Evolutionary conservation across 2,113 vertebrate genomes (phyloP).

Genomic region (Ictalurus furcatus): DNA sequence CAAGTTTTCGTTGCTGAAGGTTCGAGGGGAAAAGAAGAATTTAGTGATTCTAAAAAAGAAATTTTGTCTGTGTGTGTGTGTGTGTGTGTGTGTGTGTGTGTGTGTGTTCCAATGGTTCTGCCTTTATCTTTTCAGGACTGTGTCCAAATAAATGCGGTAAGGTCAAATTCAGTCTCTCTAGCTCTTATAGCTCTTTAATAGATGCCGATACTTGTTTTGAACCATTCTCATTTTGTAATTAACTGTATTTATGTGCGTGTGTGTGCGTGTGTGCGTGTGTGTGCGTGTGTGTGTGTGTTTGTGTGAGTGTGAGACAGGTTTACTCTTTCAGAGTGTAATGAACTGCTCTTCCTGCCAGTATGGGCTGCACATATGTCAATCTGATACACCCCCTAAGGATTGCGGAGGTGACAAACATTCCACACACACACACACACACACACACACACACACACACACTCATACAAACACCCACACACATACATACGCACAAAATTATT

Average conservation of each 20-base stretch:
- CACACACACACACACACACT: neutral
- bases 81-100: neutral
- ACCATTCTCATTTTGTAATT: neutral
- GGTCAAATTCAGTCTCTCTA: slow-evolving; percentile 18
- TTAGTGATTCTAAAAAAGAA: neutral
- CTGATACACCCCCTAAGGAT: slow-evolving; percentile 54
- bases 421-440: neutral
- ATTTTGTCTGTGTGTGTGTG: neutral
- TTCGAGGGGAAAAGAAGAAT: slow-evolving; percentile 32
- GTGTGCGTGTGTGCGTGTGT: neutral
- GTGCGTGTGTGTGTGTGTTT: neutral
- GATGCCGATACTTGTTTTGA: neutral
- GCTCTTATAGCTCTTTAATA: neutral
- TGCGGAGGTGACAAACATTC: slow-evolving; percentile 66
- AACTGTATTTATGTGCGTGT: neutral
- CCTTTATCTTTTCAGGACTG: slow-evolving; percentile 60
- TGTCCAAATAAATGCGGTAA: slow-evolving; percentile 76
- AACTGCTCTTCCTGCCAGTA: slow-evolving; percentile 67
- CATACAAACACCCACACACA: neutral
- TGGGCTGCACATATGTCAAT: slow-evolving; percentile 61
- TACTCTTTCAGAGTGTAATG: slow-evolving; percentile 69
- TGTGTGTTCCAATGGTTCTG: slow-evolving; percentile 3
- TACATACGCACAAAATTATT: neutral
- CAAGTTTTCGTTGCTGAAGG: slow-evolving; percentile 61
- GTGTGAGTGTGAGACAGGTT: slow-evolving; percentile 56